Base-by-base conservation (phyloP, 2,888 invertebrate genomes). In the Ypsolopha scabrella region DNA sequence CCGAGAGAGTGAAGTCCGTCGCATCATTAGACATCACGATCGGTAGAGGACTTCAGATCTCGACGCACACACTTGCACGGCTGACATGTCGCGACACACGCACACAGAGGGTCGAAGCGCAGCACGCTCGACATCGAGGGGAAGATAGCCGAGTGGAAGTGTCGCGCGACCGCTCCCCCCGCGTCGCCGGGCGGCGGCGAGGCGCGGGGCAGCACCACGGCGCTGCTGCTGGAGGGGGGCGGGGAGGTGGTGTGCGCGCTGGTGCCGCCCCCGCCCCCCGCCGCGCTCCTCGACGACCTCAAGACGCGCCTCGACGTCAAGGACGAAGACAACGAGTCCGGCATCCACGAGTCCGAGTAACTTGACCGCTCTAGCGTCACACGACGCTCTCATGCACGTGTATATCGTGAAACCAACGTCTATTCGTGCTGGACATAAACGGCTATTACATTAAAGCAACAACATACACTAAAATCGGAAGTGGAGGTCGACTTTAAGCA, bases 41-140 rank as follows among this genome's bases (percentile, higher is more conserved):
- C 4, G 24, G 24, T 24, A 24, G 24, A 24, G 24, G 24, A 24
- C 24, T 24, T 24, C 24, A 24, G 43, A 1, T 43, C 3, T 43
- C 14, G 7, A 14, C 13, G 43, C 14, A 9, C 14, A 43, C 9
- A 3, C 43, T 9, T 8, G 14, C 14, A 43, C 43, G 43, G 6
- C 24, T n/a, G 45, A 45, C 45, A 33, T 49, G 24, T 10, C 41
- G 39, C 41, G 13, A n/a, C 36, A 41, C n/a, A 9, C 14, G 53
- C 57, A 53, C 57, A 63, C 63, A 82, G 85, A 64, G 85, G 80
- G 43, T 83, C 82, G 55, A 85, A 83, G 70, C 81, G 83, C 64
- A 82, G 80, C 72, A 86, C 85, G 62, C 78, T 86, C 58, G 85
- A 86, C 79, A 80, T 86, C 79, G 85, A 86, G 72, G 85, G 83